These are phyloP conservation scores for Platerodrilus igneus DNA, from an alignment of 2,888 invertebrate genomes.

Conservation along the genomic window DNA sequence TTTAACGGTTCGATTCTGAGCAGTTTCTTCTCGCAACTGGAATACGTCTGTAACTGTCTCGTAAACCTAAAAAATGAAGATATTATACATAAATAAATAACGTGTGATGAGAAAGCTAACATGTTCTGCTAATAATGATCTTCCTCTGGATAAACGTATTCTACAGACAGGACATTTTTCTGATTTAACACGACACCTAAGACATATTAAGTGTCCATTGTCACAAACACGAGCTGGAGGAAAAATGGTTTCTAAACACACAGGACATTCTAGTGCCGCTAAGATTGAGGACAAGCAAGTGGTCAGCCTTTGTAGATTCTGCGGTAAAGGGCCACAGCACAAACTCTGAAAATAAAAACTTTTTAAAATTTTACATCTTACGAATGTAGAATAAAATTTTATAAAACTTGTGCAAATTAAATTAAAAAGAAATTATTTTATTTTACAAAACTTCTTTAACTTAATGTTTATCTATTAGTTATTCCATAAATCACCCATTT, in stretches of 20 bases:
- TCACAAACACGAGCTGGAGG: constrained; percentile 63
- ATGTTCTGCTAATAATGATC: constrained; percentile 54
- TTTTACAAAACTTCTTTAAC: too few species aligned
- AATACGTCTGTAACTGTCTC: constrained; percentile 51
- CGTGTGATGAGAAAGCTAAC: too few species aligned
- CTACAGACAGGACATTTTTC: constrained; percentile 61
- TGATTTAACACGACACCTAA: constrained; percentile 56
- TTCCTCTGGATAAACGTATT: constrained; percentile 50
- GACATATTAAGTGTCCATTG: constrained; percentile 62
- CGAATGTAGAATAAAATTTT: too few species aligned
- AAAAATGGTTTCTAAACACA: constrained; percentile 59
- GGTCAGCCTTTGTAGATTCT: constrained; percentile 51
- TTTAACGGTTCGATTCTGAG: constrained; percentile 39
- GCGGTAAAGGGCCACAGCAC: constrained; percentile 56
- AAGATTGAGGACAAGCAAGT: constrained; percentile 52
- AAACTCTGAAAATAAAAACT: constrained; percentile 38
- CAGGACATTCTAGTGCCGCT: constrained; percentile 58
- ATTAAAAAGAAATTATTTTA: too few species aligned
- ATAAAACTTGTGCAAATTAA: too few species aligned
- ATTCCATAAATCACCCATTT: too few species aligned
- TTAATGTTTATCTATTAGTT: too few species aligned
- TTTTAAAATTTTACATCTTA: too few species aligned
- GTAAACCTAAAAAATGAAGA: constrained; percentile 46
- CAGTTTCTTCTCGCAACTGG: constrained; percentile 45
- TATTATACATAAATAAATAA: too few species aligned